phyloP scores from a whole-genome alignment of 2,113 vertebrate species.

The Puffinus mauretanicus region DNA sequence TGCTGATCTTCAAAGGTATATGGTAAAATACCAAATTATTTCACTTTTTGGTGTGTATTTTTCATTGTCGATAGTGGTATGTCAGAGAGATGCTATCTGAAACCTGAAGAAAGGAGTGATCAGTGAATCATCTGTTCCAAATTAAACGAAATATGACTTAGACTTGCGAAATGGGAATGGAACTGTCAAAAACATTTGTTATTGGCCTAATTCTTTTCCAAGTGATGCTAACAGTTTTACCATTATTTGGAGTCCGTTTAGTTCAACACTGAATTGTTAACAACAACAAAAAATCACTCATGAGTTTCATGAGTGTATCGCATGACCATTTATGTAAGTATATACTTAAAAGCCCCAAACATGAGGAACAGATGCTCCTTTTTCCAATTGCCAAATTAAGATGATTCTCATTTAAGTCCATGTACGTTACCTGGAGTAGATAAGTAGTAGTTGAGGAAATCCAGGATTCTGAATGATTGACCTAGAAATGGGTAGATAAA shows the following conservation, averaged over 20 bases:
- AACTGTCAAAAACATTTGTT: not conserved
- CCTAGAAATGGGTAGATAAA: not conserved
- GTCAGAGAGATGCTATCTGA: not conserved
- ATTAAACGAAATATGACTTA: not conserved
- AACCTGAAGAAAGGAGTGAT: not conserved
- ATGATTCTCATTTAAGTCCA: not conserved
- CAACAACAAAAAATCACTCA: not conserved
- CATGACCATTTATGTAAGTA: accelerated
- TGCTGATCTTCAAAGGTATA: accelerated
- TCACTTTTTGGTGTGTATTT: not conserved
- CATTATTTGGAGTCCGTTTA: not conserved
- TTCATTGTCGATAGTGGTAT: accelerated
- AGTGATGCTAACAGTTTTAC: not conserved
- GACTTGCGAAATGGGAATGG: not conserved
- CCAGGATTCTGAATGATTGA: not conserved
- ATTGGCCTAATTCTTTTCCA: not conserved
- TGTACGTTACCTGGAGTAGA: not conserved
- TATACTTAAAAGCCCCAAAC: not conserved
- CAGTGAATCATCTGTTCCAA: not conserved
- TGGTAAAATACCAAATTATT: not conserved
- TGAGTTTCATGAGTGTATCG: not conserved
- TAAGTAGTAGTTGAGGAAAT: not conserved
- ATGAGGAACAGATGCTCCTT: not conserved
- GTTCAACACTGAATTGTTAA: not conserved
- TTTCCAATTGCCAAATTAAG: not conserved